Evolutionary conservation across 2,888 invertebrate species (phyloP).

Genomic region (Augochlorella aurata): DNA sequence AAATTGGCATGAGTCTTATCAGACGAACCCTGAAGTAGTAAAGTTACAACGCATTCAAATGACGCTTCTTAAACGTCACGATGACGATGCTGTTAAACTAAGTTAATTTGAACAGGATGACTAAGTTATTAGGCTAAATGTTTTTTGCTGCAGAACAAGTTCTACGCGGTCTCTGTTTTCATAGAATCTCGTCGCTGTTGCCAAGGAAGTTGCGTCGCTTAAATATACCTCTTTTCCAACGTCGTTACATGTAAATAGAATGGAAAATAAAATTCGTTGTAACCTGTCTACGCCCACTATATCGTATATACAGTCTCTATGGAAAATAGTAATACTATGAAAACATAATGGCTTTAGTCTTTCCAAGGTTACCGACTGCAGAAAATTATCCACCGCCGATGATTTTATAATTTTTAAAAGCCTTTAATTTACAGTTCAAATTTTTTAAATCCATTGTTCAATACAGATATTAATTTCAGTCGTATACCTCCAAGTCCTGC

Average conservation of each 20-base stretch:
- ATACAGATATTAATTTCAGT: too few species aligned
- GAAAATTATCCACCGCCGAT: background rate
- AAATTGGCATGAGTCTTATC: background rate
- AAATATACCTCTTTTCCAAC: background rate
- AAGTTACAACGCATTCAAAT: slow-evolving; percentile 12
- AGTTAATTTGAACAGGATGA: slow-evolving; percentile 32
- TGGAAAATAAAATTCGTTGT: background rate
- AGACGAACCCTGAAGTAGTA: background rate
- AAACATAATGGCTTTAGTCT: background rate
- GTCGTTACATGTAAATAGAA: background rate
- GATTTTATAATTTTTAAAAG: too few species aligned
- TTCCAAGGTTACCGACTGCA: background rate
- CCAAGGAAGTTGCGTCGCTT: background rate
- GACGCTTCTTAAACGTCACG: slow-evolving; percentile 19
- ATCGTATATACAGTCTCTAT: background rate
- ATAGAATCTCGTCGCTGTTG: background rate
- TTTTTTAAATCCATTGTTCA: too few species aligned
- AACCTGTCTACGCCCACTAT: background rate
- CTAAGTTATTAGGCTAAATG: slow-evolving; percentile 41
- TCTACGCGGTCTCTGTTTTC: slow-evolving; percentile 15
- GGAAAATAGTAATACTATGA: background rate
- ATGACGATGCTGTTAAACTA: background rate
- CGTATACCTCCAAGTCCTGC: too few species aligned
- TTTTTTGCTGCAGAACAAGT: slow-evolving; percentile 18
- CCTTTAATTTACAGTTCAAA: too few species aligned